Evolutionary conservation across 1,140 invertebrate species (phyloP).

Genomic region (Drosophila sproati): DNA sequence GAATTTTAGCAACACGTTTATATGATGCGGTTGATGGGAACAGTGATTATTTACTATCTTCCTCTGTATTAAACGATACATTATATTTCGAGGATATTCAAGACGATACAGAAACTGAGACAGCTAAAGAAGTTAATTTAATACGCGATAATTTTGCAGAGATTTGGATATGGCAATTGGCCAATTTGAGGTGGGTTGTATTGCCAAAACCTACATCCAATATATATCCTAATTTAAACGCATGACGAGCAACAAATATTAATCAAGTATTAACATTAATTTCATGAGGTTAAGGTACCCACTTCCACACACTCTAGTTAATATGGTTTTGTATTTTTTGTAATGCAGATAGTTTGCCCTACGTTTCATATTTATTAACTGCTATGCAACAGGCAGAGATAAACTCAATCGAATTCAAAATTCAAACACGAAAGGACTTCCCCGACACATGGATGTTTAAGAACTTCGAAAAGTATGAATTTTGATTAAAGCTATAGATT

Average conservation of each 20-base stretch:
- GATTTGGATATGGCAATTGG: slow-evolving; percentile 65
- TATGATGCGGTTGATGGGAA: slow-evolving; percentile 26
- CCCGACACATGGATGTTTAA: slow-evolving; percentile 59
- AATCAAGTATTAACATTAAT: slow-evolving; percentile 7
- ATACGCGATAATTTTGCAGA: slow-evolving; percentile 72
- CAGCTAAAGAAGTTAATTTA: background rate
- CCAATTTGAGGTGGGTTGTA: slow-evolving; percentile 50
- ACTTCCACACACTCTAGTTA: background rate
- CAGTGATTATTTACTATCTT: background rate
- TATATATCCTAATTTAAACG: background rate
- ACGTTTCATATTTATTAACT: slow-evolving; percentile 4
- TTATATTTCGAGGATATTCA: background rate
- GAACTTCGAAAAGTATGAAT: slow-evolving; percentile 43
- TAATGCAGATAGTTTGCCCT: slow-evolving; percentile 5
- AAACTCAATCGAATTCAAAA: slow-evolving; percentile 2
- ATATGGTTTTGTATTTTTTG: slow-evolving; percentile 2
- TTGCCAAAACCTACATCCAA: background rate
- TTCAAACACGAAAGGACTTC: slow-evolving; percentile 48
- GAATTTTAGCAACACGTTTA: slow-evolving; percentile 35
- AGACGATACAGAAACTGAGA: background rate
- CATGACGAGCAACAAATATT: slow-evolving; percentile 16
- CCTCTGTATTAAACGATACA: slow-evolving; percentile 7
- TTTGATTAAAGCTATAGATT: background rate
- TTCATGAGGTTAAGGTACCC: slow-evolving; percentile 18
- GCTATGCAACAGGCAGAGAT: background rate